These are phyloP conservation scores for Rhipidura dahli DNA, from an alignment of 2,113 vertebrate genomes.

Conservation along the genomic window DNA sequence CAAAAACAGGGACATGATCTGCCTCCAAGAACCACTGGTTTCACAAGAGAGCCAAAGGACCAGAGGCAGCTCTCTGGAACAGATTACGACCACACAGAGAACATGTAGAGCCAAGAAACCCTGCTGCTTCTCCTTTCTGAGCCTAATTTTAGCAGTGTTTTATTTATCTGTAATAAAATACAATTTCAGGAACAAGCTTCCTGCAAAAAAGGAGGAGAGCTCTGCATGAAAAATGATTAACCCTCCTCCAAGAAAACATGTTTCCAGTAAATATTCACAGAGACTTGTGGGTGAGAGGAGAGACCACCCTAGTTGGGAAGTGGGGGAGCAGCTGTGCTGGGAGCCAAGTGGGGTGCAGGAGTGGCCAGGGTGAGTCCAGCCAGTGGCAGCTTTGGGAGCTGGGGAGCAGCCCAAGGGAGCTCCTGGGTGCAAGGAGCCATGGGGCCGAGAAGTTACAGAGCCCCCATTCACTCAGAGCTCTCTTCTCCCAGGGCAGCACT, in stretches of 20 bases:
- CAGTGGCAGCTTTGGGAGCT: not conserved
- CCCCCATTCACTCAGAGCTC: not conserved
- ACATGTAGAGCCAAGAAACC: not conserved
- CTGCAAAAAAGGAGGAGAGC: not conserved
- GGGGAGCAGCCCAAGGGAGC: rapidly evolving
- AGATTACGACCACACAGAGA: not conserved
- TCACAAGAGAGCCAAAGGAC: not conserved
- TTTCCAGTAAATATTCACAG: not conserved
- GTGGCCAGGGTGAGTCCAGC: not conserved
- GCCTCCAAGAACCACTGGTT: not conserved
- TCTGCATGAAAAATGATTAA: not conserved
- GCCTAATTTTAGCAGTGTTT: not conserved
- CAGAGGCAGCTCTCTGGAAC: not conserved
- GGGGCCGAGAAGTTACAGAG: rapidly evolving
- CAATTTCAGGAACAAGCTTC: not conserved
- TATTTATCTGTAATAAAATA: not conserved
- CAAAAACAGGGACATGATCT: not conserved
- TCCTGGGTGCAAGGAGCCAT: rapidly evolving
- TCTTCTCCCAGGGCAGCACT: not conserved
- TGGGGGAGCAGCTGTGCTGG: not conserved
- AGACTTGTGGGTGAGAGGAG: not conserved
- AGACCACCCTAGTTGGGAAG: not conserved
- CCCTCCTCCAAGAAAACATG: not conserved
- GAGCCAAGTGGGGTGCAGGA: rapidly evolving
- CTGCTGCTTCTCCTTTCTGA: not conserved